Conservation (phyloP, 2,113 vertebrate genomes). For the Pterocles burchelli region DNA sequence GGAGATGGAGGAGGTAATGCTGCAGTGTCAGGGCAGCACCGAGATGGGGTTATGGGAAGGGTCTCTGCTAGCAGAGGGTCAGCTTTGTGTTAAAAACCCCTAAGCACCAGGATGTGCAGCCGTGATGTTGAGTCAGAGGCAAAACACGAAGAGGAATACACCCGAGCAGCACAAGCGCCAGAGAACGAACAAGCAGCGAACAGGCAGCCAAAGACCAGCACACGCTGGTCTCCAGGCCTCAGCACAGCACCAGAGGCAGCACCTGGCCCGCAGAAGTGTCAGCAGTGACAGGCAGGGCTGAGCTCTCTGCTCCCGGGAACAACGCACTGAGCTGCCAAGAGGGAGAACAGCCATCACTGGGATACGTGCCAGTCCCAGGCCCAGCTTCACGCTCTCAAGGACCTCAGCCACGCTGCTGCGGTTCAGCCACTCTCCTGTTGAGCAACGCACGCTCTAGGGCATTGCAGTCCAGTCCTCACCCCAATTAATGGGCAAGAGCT, state of each 20-base stretch:
- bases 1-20: not conserved
- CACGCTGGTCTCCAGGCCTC: not conserved
- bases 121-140: not conserved
- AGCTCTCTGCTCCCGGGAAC: not conserved
- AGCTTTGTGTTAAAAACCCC: not conserved
- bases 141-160: accelerated
- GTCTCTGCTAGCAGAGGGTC: not conserved
- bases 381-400: not conserved
- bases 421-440: not conserved
- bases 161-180: not conserved
- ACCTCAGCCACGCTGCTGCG: not conserved
- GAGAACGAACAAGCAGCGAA: not conserved
- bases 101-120: not conserved
- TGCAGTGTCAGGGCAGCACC: not conserved
- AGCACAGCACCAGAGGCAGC: not conserved
- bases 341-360: not conserved
- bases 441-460: not conserved
- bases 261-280: not conserved
- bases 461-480: not conserved
- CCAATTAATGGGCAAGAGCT: not conserved
- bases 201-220: not conserved
- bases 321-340: not conserved
- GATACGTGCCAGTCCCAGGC: not conserved
- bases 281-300: not conserved
- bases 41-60: not conserved